Conservation (phyloP, 2,113 vertebrate species). For the Neofelis nebulosa region DNA sequence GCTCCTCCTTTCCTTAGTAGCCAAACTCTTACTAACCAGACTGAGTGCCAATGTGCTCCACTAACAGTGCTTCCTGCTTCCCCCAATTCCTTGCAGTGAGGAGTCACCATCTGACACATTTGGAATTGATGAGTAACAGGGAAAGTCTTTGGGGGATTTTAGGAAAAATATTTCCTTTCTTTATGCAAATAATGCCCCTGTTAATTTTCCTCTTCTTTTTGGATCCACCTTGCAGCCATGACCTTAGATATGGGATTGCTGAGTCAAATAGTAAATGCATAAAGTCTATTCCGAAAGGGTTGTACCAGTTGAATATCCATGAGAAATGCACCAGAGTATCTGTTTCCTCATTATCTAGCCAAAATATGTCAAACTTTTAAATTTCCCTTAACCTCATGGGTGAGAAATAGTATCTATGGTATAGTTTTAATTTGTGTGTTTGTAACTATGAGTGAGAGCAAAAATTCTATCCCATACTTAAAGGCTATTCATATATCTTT, state of each 20-base stretch:
- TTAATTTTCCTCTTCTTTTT: background rate
- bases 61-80: background rate
- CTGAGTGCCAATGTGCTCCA: background rate
- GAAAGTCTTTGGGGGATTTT: background rate
- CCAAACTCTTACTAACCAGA: background rate
- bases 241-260: background rate
- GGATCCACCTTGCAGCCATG: background rate
- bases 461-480: background rate
- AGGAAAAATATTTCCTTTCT: background rate
- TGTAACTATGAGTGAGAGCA: background rate
- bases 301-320: background rate
- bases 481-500: background rate
- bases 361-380: background rate
- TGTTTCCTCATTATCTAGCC: background rate
- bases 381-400: background rate
- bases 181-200: background rate
- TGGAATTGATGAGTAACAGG: background rate
- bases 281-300: background rate
- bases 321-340: background rate
- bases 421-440: background rate
- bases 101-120: background rate
- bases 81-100: background rate
- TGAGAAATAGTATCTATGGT: background rate
- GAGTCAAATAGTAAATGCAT: background rate
- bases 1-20: background rate